Evolutionary conservation across 1,140 invertebrate species (phyloP).

Genomic region (Drosophila carrolli): DNA sequence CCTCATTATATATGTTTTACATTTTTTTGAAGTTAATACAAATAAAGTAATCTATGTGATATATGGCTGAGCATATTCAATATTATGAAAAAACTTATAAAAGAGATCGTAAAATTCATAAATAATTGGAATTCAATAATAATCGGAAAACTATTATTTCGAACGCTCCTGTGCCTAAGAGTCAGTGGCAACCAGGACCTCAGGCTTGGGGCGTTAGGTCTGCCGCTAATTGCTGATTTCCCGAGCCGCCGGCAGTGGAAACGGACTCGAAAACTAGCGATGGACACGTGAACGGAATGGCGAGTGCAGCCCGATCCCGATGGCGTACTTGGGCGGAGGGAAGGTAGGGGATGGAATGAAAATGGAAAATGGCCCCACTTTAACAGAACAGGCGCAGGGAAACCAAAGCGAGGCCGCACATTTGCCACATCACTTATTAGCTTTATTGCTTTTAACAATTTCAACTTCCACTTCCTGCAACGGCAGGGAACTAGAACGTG

Average conservation of each 20-base stretch:
- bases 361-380: conserved; percentile 23
- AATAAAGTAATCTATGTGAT: too few species aligned
- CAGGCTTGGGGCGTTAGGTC: conserved; percentile 53
- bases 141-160: neutral
- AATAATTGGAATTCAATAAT: neutral
- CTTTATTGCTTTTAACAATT: conserved; percentile 82
- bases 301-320: conserved; percentile 14
- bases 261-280: conserved; percentile 43
- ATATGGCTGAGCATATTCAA: too few species aligned
- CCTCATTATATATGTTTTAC: too few species aligned
- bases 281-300: conserved; percentile 42
- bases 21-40: too few species aligned
- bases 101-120: too few species aligned
- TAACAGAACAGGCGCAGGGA: conserved; percentile 13
- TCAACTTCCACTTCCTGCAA: conserved; percentile 76
- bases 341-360: neutral
- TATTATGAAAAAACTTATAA: too few species aligned
- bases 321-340: neutral
- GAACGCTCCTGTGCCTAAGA: conserved; percentile 1
- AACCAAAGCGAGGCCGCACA: conserved; percentile 62
- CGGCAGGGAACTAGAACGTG: conserved; percentile 70
- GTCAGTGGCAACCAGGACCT: conserved; percentile 13
- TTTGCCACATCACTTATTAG: conserved; percentile 82
- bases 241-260: conserved; percentile 46
- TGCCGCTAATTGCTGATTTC: conserved; percentile 80